Evolutionary conservation across 2,113 vertebrate species (phyloP), one percentile per base, ranked within the genome.

Genomic region (Vulpes ferrilata): DNA sequence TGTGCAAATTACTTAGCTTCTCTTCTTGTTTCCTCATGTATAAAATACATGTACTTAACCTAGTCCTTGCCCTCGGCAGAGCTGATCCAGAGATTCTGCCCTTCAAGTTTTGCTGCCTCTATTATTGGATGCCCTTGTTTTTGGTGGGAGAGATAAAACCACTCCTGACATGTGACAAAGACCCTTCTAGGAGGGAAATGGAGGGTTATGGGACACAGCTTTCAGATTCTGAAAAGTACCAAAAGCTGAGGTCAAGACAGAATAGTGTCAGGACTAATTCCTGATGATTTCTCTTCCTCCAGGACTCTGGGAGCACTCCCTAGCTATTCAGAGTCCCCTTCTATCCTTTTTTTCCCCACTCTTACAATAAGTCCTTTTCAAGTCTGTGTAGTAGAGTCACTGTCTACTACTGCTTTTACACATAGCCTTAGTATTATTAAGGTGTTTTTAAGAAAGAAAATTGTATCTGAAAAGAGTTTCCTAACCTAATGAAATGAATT

Each of bases 361-460:
- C 10, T 6, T n/a, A 15, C 11, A 57, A n/a, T 13, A 19, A 86
- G 17, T 25, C 53, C 64, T n/a, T 53, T 9, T 69, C 17, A 57
- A 71, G 64, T 43, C 3, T 64, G 9, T 32, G 55, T 30, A 81
- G 9, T 57, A 32, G 35, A 69, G 16, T 30, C 11, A 38, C 53
- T 27, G 27, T 74, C 22, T 82, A 90, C 30, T 8, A 11, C 19
- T 10, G 11, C 0, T 1, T 64, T 43, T 82, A 7, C 38, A 88
- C 0, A 43, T 7, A 59, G 57, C 12, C 13, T 71, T 76, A 55
- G 51, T 65, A 38, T 90, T 51, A 95, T 48, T 15, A 89, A 92
- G 7, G 62, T 73, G 8, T 69, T 85, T 86, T 86, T 55, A 86
- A 90, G 27, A 96, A 86, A 90, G n/a, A 73, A 73, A 86, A 81